phyloP scores from a whole-genome alignment of 2,113 vertebrate species.

The Bothrops jararaca region DNA sequence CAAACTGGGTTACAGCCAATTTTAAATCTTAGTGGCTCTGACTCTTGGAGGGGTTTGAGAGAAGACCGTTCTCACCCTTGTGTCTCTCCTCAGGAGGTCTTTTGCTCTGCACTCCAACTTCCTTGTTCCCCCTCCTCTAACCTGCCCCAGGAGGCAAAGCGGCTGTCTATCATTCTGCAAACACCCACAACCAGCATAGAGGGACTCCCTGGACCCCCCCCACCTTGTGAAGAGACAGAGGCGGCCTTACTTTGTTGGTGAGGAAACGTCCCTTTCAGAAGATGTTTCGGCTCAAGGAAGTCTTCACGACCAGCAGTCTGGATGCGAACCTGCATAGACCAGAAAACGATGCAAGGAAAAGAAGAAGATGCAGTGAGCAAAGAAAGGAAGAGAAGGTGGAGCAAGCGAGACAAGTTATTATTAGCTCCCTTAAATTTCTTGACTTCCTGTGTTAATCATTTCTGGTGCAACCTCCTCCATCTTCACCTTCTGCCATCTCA shows the following conservation, averaged over 20 bases:
- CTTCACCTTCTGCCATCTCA: background rate
- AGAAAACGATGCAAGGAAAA: background rate
- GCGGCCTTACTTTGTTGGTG: background rate
- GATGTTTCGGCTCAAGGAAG: background rate
- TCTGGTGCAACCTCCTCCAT: background rate
- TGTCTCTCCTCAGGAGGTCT: background rate
- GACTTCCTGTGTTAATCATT: background rate
- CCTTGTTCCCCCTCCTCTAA: background rate
- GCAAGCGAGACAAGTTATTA: background rate
- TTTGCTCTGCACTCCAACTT: background rate
- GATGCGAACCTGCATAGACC: background rate
- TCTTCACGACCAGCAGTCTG: background rate
- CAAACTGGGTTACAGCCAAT: background rate
- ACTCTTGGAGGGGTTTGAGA: background rate
- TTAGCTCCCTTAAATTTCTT: background rate
- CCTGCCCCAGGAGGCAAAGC: background rate
- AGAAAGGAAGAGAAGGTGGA: background rate
- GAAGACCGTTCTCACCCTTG: background rate
- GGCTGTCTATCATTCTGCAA: background rate
- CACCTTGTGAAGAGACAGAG: background rate
- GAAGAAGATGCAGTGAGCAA: background rate
- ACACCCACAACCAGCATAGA: background rate
- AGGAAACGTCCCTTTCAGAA: background rate
- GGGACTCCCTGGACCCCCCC: background rate
- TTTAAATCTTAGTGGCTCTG: background rate